Conservation (phyloP, 2,888 invertebrate genomes). For the Schrankia costaestrigalis region DNA sequence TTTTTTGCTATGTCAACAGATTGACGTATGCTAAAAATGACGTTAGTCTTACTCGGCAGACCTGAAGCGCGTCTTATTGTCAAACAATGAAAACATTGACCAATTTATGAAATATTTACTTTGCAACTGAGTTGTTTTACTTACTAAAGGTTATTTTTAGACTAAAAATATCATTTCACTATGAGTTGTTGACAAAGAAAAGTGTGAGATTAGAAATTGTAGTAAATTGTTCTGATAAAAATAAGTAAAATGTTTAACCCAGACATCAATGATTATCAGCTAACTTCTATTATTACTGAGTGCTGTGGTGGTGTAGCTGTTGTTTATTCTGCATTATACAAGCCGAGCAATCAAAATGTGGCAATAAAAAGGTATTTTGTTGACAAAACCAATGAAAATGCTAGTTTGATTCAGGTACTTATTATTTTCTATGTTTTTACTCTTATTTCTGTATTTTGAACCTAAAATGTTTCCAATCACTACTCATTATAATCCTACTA, state of each 20-base stretch:
- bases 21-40: too few species aligned
- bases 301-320: conserved; percentile 86
- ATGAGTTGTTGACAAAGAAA: conserved; percentile 22
- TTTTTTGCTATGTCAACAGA: too few species aligned
- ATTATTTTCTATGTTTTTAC: not conserved
- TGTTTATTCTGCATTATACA: conserved; percentile 86
- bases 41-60: too few species aligned
- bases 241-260: conserved; percentile 76
- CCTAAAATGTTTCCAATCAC: too few species aligned
- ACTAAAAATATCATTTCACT: conserved; percentile 8
- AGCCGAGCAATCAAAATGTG: conserved; percentile 83
- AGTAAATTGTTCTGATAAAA: conserved; percentile 8
- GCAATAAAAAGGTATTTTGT: conserved; percentile 88
- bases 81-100: conserved; percentile 33
- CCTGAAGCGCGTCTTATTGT: conserved; percentile 19
- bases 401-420: conserved; percentile 78
- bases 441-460: too few species aligned
- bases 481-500: too few species aligned
- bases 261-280: conserved; percentile 83
- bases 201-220: conserved; percentile 9
- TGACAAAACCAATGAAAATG: conserved; percentile 84
- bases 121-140: conserved; percentile 9
- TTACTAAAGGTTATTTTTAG: conserved; percentile 17
- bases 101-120: conserved; percentile 26
- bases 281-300: conserved; percentile 84